These are phyloP conservation scores for Scatophagus argus DNA, from an alignment of 2,113 vertebrate species.

Conservation along the genomic window DNA sequence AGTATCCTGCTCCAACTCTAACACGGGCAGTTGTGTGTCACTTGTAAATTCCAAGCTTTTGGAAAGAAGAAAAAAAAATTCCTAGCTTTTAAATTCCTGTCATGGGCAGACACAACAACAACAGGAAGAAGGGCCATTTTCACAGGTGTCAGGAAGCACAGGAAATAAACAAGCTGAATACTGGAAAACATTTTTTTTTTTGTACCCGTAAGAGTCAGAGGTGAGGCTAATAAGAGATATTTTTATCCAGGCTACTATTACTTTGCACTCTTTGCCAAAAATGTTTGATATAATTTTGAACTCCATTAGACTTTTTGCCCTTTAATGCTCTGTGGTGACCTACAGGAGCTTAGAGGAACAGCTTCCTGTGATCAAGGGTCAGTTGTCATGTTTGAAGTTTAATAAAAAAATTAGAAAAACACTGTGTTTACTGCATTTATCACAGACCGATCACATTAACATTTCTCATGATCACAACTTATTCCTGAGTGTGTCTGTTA, in stretches of 20 bases:
- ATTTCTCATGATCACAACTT: neutral
- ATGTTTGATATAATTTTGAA: neutral
- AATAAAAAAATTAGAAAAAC: too few species aligned
- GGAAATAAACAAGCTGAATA: constrained; percentile 87
- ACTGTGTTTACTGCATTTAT: neutral
- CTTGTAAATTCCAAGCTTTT: constrained; percentile 81
- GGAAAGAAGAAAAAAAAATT: constrained; percentile 75
- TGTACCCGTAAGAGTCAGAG: constrained; percentile 73
- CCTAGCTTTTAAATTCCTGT: constrained; percentile 87
- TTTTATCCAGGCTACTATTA: constrained; percentile 66
- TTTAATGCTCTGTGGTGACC: neutral
- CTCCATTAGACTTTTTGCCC: neutral
- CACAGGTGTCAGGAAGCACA: constrained; percentile 97
- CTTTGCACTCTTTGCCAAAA: constrained; percentile 37
- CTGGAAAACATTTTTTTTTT: constrained; percentile 81
- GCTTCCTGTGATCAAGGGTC: neutral
- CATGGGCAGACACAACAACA: constrained; percentile 95
- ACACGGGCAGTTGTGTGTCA: constrained; percentile 57
- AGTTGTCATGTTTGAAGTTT: neutral
- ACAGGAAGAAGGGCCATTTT: constrained; percentile 94
- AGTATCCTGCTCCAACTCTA: constrained; percentile 46
- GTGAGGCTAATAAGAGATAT: constrained; percentile 79
- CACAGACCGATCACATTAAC: neutral
- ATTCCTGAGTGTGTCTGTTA: neutral
- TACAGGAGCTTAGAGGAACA: neutral